Percentiles rank a stretch among this genome's conserved stretches.
Evolutionary conservation across 2,113 vertebrate genomes (phyloP).

Genomic region (Holacanthus passer): DNA sequence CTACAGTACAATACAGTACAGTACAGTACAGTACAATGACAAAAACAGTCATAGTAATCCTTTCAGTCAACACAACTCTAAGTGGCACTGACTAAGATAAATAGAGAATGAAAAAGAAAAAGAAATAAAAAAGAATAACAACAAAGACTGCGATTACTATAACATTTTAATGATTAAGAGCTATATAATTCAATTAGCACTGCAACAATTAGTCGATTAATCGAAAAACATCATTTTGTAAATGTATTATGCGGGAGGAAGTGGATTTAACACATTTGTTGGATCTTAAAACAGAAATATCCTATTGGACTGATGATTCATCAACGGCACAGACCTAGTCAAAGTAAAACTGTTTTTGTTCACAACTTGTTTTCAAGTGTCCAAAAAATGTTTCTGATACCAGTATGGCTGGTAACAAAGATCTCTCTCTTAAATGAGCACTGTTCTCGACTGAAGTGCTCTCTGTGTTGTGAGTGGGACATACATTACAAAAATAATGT

Average conservation of each 20-base stretch:
- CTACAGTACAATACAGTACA: too few relatives aligned
- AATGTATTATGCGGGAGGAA: background rate
- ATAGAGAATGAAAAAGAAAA: background rate
- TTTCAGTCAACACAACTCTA: background rate
- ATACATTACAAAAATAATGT: background rate
- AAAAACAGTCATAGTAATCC: background rate
- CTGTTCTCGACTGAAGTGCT: background rate
- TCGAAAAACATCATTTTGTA: background rate
- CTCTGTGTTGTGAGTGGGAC: slow-evolving; percentile 5
- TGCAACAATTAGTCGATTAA: too few relatives aligned
- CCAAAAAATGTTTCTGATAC: background rate
- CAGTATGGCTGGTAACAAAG: background rate
- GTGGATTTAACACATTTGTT: background rate
- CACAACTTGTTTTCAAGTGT: background rate
- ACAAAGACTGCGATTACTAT: background rate
- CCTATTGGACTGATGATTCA: background rate
- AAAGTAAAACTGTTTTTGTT: background rate
- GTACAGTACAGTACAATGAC: background rate
- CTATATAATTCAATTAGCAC: too few relatives aligned
- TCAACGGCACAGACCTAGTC: background rate
- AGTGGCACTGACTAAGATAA: background rate
- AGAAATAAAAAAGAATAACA: background rate
- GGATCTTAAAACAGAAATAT: slow-evolving; percentile 4
- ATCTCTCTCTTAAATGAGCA: background rate
- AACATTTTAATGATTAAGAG: background rate